phyloP scores from a whole-genome alignment of 2,797 vertebrate species.

The Sebastes trivittatus region DNA sequence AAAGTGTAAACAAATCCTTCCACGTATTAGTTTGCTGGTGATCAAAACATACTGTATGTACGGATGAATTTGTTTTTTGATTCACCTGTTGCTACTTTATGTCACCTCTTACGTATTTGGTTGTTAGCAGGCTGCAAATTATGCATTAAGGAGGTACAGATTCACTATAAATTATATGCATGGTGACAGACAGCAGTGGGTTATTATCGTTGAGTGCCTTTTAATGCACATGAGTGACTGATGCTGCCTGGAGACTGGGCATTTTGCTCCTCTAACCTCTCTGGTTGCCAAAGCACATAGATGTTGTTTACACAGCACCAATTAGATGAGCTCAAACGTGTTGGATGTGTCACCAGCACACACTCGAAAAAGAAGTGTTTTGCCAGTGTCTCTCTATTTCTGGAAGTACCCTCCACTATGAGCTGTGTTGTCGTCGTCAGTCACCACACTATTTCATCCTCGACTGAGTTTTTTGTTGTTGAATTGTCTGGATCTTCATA shows the following conservation, averaged over 20 bases:
- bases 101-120: neutral
- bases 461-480: neutral
- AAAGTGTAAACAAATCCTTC: neutral
- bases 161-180: neutral
- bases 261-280: neutral
- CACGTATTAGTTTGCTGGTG: neutral
- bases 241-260: neutral
- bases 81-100: neutral
- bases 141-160: neutral
- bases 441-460: neutral
- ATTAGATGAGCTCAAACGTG: slow-evolving; percentile 47
- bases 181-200: neutral
- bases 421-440: neutral
- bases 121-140: neutral
- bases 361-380: neutral
- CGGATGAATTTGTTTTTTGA: neutral
- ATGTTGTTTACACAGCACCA: slow-evolving; percentile 25
- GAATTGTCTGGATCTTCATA: neutral
- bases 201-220: neutral
- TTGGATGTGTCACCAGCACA: slow-evolving; percentile 1
- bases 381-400: neutral
- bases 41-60: neutral
- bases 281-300: slow-evolving; percentile 46
- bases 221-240: slow-evolving; percentile 11
- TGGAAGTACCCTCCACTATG: neutral